Base-by-base conservation (phyloP, 2,797 vertebrate genomes). In the Leucoraja ocellata region DNA sequence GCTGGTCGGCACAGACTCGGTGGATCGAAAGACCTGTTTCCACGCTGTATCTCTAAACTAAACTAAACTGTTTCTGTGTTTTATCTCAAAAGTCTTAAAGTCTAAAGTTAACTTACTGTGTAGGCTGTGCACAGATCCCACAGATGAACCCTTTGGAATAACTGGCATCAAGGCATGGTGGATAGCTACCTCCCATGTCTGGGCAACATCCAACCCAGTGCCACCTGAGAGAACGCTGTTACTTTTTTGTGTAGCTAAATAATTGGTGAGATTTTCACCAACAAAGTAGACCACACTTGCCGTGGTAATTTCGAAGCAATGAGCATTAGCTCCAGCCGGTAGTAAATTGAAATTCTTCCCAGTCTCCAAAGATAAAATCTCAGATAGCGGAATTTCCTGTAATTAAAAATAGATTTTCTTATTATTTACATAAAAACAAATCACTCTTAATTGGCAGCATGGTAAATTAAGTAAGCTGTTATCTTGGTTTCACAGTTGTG, bases 141-240 rank as follows among this genome's bases (percentile, higher is more conserved):
- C 94, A 0, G 98, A 96, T 0, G 97, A 94, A 61, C 98, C 98
- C 90, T 98, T 99, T 16, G 99, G 97, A 78, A 98, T 98, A 61
- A 98, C 98, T 0, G 99, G 99, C 99, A 99, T 99, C 94, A 99
- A 96, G 4, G 98, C 98, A 0, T 99, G 98, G 94, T 98, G 98
- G 94, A 99, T 99, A 14, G 98, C 99, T 96, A 98, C 97, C 96
- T 99, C 98, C 99, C 99, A 99, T 97, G 98, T 97, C 39, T 97
- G 96, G 28, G 99, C 97, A 94, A 99, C 97, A 11, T 99, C 98
- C 0, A 95, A 95, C 10, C 98, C 98, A 1, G 96, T 93, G 0
- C 98, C 98, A 0, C 97, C 98, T 90, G 98, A 97, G 94, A 98
- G 96, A 73, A 98, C 94, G 0, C 95, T 95, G 94, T 93, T 97